phyloP scores from a whole-genome alignment of 2,113 vertebrate genomes.

The Centropristis striata region DNA sequence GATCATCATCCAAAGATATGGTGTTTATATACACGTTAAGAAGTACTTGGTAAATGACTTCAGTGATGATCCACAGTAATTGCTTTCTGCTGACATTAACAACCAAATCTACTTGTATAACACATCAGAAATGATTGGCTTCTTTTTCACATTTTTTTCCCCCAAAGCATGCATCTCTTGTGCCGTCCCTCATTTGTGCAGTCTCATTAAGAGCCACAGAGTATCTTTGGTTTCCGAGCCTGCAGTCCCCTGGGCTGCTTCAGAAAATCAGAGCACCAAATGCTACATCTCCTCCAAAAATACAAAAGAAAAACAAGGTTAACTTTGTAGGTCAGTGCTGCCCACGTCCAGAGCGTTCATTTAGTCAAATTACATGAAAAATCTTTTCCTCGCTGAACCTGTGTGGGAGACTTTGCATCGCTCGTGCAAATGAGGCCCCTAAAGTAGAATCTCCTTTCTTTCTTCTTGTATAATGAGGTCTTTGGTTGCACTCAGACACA shows the following conservation, averaged over 20 bases:
- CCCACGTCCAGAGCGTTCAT: conserved; percentile 20
- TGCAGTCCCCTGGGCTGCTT: conserved; percentile 29
- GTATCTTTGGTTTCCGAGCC: conserved; percentile 27
- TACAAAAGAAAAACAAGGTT: conserved; percentile 67
- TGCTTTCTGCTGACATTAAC: conserved; percentile 15
- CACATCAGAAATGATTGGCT: not conserved
- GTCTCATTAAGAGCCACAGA: conserved; percentile 42
- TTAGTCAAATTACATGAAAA: conserved; percentile 29
- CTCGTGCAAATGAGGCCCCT: conserved; percentile 23
- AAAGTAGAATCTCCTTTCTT: not conserved
- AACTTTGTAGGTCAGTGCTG: conserved; percentile 46
- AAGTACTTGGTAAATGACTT: not conserved
- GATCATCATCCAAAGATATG: not conserved
- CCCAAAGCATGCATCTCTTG: not conserved
- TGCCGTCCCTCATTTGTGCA: conserved; percentile 34
- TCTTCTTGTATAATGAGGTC: conserved; percentile 9
- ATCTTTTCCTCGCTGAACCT: not conserved
- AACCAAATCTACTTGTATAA: conserved; percentile 10
- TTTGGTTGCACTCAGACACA: conserved; percentile 5
- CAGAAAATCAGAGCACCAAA: conserved; percentile 48
- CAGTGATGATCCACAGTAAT: not conserved
- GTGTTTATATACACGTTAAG: not conserved
- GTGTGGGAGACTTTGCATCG: not conserved
- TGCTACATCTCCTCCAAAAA: conserved; percentile 37
- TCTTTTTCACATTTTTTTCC: not conserved